phyloP scores from a whole-genome alignment of 2,888 invertebrate genomes.

The Eueremaeus valkanovi region DNA sequence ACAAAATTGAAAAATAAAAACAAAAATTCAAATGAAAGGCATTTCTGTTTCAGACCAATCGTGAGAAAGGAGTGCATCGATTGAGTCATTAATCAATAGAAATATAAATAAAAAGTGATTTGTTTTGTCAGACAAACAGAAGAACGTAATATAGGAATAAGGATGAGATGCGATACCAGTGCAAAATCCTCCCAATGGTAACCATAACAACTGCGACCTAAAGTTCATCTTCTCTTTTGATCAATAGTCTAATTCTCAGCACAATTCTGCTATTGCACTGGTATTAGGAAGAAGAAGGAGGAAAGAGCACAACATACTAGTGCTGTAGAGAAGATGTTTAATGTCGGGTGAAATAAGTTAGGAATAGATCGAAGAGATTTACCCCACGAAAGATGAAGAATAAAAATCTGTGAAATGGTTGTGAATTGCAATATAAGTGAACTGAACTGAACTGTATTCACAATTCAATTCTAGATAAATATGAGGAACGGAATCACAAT shows the following conservation, averaged over 20 bases:
- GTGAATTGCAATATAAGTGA: no score
- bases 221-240: conserved; percentile 9
- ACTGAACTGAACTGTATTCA: background rate
- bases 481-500: background rate
- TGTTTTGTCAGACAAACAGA: conserved; percentile 4
- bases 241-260: conserved; percentile 23
- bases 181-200: conserved; percentile 29
- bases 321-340: conserved; percentile 7
- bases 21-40: conserved; percentile 32
- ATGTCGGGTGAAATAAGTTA: conserved; percentile 20
- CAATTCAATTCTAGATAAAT: background rate
- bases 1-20: no score
- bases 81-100: conserved; percentile 8
- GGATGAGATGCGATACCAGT: background rate
- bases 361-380: conserved; percentile 21
- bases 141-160: background rate
- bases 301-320: conserved; percentile 6
- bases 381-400: background rate
- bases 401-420: background rate
- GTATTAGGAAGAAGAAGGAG: conserved; percentile 26
- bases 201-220: conserved; percentile 19
- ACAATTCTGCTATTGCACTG: conserved; percentile 14
- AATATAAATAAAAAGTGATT: conserved; percentile 28
- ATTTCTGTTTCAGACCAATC: background rate
- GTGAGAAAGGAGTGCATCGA: background rate